Base-by-base conservation (phyloP, 2,113 vertebrate species). In the Dicaeum eximium region DNA sequence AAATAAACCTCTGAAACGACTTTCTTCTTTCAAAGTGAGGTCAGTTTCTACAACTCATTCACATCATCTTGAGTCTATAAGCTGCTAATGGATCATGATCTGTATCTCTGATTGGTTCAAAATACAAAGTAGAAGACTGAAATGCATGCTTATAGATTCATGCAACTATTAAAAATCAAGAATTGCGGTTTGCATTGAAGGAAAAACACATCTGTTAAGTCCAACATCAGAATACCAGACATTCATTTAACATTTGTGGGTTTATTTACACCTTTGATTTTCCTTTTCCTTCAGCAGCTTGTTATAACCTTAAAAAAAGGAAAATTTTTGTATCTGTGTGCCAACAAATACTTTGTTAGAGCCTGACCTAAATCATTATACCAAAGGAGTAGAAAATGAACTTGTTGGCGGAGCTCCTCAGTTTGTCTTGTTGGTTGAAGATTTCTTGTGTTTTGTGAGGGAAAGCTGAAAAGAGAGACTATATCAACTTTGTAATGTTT, bases 191-290 rank as follows among this genome's bases (percentile, higher is more conserved):
- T 88, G 22, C 30, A 20, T 17, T 80, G 42, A 83, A 47, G 83
- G 56, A 69, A 92, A 75, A 80, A 66, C 48, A 30, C 15, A 1
- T 83, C 37, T 70, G 33, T 44, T 35, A 77, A 62, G 58, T 82
- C 77, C 33, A 57, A 6, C 58, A 62, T 67, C 62, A 57, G 61
- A 92, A 75, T 92, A 87, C 61, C 69, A 94, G 87, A 79, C 80
- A 74, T 92, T 86, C 42, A 81, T 25, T 73, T 93, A 90, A 86
- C 28, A 15, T 47, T 90, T 94, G 45, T 77, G 75, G 90, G 11
- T 96, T 97, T 88, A 69, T 94, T 80, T 95, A 50, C 87, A 91
- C 67, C 70, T 97, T 93, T 79, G 81, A 62, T 79, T 91, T 97
- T 96, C 87, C 48, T 71, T 93, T 88, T 96, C 57, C 58, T 96